Base-by-base conservation (phyloP, 2,113 vertebrate species). In the Chaetorhynchus papuensis region DNA sequence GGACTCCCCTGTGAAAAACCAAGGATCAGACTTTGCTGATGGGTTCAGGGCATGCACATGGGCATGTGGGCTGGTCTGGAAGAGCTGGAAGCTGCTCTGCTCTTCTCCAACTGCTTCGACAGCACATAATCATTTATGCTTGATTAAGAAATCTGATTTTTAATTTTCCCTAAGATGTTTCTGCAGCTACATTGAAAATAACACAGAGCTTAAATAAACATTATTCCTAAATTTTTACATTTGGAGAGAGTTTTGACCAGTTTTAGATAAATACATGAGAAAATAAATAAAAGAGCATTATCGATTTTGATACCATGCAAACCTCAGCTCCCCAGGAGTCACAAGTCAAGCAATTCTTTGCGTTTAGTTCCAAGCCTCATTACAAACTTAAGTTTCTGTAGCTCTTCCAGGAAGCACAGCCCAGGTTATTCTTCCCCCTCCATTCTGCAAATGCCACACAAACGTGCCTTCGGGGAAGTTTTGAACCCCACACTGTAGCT, bases 21-120 rank as follows among this genome's bases (percentile, higher is more conserved):
- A 83, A 89, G 50, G 45, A 81, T 19, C 22, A 75, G 72, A 33
- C 39, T 63, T 49, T 21, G 41, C 49, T 27, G n/a, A 19, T 26
- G n/a, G 17, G n/a, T 33, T 64, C 0, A 2, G 14, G 30, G 49
- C 35, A 47, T 1, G 4, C 21, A 44, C 1, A 1, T 30, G 59
- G 5, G 28, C 23, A 1, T 2, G 0, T 10, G 1, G 19, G 9
- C 31, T 42, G 50, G 21, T 21, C 35, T 53, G 45, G 31, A 83
- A 13, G 30, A 7, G 7, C 33, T 52, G 42, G 52, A 87, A 90
- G 33, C 42, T 83, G 64, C 52, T 90, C 53, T 57, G 53, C 11
- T 11, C 21, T 20, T 52, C 65, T 41, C 53, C 61, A 76, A 8
- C 13, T 30, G 20, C 79, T 66, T 53, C 2, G 0, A 54, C 30